Evolutionary conservation across 2,888 invertebrate species (phyloP), one percentile per base, ranked within the genome.

Genomic region (Meandrusa payeni): DNA sequence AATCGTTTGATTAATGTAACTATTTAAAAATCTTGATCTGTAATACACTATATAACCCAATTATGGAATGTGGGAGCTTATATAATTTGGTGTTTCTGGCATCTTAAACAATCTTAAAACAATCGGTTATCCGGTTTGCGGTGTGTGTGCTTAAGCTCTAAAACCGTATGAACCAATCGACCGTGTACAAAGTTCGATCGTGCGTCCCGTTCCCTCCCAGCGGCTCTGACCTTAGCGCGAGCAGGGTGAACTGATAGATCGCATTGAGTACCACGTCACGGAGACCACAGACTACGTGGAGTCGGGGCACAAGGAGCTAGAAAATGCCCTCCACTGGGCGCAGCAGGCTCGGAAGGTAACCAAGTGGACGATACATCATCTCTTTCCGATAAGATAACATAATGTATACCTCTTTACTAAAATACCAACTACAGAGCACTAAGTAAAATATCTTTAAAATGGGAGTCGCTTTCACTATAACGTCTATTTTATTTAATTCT

Each of bases 231-330:
- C 73, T 80, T 81, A 80, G 80, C 71, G 68, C 73, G 64, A 71
- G 73, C 89, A 97, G 97, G 97, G 97, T 74, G 97, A 97, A 89
- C 93, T 96, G 91, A 92, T 97, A 76, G 96, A 97, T 90, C 91
- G 95, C 81, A 95, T 97, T 88, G 97, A 97, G 90, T 94, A 94
- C 89, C 95, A 97, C 88, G 97, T 97, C 59, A 92, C 93, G 66
- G 93, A 94, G 80, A 93, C 96, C 57, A 92, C 92, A 59, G 94
- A 95, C 81, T 94, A 94, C 89, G 94, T 97, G 66, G 93, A 92
- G 71, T 89, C 91, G 55, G 97, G 95, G 61, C 93, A 93, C 64
- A 90, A 88, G 59, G 93, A 97, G 79, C 92, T 97, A 59, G 90
- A 90, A 75, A 89, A 91, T 71, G 97, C 97, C 56, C 90, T 92